Base-by-base conservation (phyloP, 1,140 invertebrate species). In the Vanessa tameamea region DNA sequence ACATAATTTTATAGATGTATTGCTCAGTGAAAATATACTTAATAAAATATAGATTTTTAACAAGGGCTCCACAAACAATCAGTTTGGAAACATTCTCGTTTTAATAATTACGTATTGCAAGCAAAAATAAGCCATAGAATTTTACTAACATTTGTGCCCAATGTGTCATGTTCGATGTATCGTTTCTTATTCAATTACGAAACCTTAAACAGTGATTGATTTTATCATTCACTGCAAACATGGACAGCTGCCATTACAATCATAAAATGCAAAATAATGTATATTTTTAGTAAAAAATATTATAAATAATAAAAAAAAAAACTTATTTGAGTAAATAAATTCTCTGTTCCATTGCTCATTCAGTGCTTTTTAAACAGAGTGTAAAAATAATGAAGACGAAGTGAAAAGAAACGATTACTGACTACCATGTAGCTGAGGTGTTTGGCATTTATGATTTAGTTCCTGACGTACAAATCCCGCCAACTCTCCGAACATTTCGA, bases 251-350 rank as follows among this genome's bases (percentile, higher is more conserved):
- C 89, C 89, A 87, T 88, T 87, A 92, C 83, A 85, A 86, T 88
- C 77, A 86, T 87, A 91, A 92, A 92, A 92, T 92, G 90, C 89
- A 91, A 91, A 92, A 88, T 88, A 91, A 90, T 91, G 83, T 87
- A 87, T 90, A 90, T 85, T 87, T 84, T 87, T 84, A 88, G 84
- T 90, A 87, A 82, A 88, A 76, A 31, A 66, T 64, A 87, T 85
- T 85, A 87, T 89, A 88, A 88, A 89, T 87, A 86, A 89, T 86
- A 83, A 84, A 81, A 85, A 85, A 87, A 88, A 90, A 79, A 88
- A 87, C 86, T 90, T 91, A 90, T 88, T 89, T 89, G 88, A 92
- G 89, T 92, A 92, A 92, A 92, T 92, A 92, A 92, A 92, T 92
- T 92, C 90, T 92, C 89, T 92, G 89, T 91, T 92, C 88, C 87